Conservation (phyloP, 1,140 invertebrate genomes). For the Belonocnema kinseyi region DNA sequence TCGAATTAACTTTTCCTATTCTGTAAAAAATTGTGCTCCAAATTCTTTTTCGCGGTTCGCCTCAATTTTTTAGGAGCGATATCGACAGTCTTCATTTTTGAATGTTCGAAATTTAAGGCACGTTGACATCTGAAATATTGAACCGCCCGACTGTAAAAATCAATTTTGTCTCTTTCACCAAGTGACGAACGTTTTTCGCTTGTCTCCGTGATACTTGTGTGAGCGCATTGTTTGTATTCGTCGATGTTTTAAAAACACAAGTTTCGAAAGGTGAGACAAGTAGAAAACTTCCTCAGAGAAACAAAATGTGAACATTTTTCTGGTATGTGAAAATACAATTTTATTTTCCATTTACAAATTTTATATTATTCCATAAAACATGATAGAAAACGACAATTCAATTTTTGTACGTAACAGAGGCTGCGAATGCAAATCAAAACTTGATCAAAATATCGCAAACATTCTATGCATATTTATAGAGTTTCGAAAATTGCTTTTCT, state of each 20-base stretch:
- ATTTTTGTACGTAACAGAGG: neutral
- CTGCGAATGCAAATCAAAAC: neutral
- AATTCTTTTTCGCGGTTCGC: neutral
- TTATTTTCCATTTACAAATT: neutral
- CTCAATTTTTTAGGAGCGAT: neutral
- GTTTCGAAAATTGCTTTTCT: neutral
- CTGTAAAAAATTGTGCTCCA: neutral
- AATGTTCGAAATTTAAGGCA: slow-evolving; percentile 14
- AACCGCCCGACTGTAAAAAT: slow-evolving; percentile 23
- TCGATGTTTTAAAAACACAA: slow-evolving; percentile 12
- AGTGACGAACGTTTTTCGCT: slow-evolving; percentile 21
- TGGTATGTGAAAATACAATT: neutral
- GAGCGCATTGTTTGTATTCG: slow-evolving; percentile 1
- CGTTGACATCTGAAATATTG: slow-evolving; percentile 27
- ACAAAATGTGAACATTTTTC: neutral
- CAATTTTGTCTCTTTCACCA: slow-evolving; percentile 28
- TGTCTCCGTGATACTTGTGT: slow-evolving; percentile 16
- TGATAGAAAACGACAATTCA: neutral
- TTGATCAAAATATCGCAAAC: slow-evolving; percentile 7
- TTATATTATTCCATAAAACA: neutral
- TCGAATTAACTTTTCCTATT: no score
- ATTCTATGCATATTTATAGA: neutral
- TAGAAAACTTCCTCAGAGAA: neutral
- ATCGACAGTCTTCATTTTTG: slow-evolving; percentile 11
- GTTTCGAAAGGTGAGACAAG: neutral